A percentile compares a stretch with the other conserved stretches of the same genome.
Evolutionary conservation across 30 jellyfish, hydroid and myxozoan genomes (phyloP).

Genomic region (Sanderia malayensis): DNA sequence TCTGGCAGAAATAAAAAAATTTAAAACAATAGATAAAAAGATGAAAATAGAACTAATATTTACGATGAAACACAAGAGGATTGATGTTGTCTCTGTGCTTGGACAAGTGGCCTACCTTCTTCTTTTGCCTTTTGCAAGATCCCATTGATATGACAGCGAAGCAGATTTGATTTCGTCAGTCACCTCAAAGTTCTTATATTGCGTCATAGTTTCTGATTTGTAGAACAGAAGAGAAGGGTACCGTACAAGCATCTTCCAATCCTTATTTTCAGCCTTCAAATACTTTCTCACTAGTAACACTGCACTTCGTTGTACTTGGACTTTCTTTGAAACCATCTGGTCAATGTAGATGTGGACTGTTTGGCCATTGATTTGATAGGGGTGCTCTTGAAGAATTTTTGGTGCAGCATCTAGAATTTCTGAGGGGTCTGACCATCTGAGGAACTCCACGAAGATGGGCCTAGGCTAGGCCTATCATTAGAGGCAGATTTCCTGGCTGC

Average conservation of each 20-base stretch:
- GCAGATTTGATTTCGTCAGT: conserved; percentile 3
- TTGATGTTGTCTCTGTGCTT: conserved; percentile 1
- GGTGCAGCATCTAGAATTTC: conserved; percentile 4
- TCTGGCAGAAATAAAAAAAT: not conserved
- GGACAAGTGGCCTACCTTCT: conserved; percentile 4
- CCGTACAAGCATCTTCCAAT: conserved; percentile 2
- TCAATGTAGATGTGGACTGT: conserved; percentile 3
- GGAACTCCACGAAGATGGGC: conserved; percentile 5
- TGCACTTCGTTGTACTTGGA: not conserved
- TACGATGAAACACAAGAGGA: conserved; percentile 1
- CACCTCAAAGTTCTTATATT: not conserved
- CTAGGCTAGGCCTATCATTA: not conserved
- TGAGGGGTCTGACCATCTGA: conserved; percentile 4
- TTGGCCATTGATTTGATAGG: conserved; percentile 1
- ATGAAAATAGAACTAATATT: not conserved
- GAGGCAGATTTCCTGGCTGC: not conserved
- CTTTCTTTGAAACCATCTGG: conserved; percentile 3
- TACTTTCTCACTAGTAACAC: not conserved
- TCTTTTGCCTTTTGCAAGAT: conserved; percentile 2
- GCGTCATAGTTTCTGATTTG: conserved; percentile 1
- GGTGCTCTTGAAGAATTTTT: conserved; percentile 2
- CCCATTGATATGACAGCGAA: conserved; percentile 3
- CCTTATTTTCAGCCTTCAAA: conserved; percentile 1
- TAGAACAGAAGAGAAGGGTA: not conserved
- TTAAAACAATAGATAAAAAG: not conserved